Evolutionary conservation across 2,113 vertebrate genomes (phyloP), one percentile per base, ranked within the genome.

Genomic region (Lamprotornis superbus): DNA sequence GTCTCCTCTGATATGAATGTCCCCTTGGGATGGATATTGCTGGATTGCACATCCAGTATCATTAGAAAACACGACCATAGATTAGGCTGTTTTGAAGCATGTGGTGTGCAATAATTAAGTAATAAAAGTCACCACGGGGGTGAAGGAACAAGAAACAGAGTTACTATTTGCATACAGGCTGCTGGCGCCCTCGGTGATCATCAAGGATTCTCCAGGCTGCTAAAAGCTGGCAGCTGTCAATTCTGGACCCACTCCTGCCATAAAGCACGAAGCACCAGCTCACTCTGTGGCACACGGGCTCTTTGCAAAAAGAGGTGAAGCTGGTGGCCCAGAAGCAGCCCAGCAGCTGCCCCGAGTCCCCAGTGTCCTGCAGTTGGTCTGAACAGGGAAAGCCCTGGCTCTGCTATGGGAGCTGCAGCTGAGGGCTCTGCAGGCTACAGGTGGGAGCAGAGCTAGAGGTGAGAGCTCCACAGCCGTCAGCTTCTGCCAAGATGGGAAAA

Each of bases 51-150:
- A 87, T 95, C 90, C 64, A 59, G 80, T 81, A 97, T 97, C 97
- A 95, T 98, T 98, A 98, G 97, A 96, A 97, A 97, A 97, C 97
- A 89, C 33, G 6, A 94, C 96, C 94, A 95, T 97, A 98, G 97
- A 98, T 98, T 97, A 98, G 98, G 97, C 98, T 96, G 97, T 96
- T 96, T 96, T 91, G 98, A 95, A 96, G 98, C 99, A 98, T 98
- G 99, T 98, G 98, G 99, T 88, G 98, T 95, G 97, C 98, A 98
- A 98, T 99, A 99, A 99, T 99, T 98, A 99, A 99, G 99, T 98
- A 99, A 99, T 99, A 99, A 99, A 99, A 99, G 98, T 98, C 98
- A 96, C 98, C 91, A 95, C 97, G 87, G 99, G 99, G 97, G 98
- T 98, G 97, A 96, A 89, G 68, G 83, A 95, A 93, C 42, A 80